These are phyloP conservation scores for Megalurothrips usitatus DNA, from an alignment of 2,888 invertebrate genomes.

Conservation along the genomic window DNA sequence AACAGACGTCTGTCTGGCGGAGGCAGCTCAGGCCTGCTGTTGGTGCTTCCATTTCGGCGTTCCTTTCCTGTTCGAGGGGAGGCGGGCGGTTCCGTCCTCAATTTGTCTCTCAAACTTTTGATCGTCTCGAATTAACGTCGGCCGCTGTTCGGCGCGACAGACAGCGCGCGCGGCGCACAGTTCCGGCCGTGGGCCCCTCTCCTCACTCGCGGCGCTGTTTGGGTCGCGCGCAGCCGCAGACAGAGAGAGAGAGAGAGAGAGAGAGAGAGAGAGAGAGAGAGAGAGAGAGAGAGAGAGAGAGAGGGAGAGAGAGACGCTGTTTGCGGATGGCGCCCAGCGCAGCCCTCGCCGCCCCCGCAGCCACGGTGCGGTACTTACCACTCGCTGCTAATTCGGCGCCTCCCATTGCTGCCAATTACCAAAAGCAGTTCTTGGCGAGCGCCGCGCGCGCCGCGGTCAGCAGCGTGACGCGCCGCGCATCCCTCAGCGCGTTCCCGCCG, in stretches of 20 bases:
- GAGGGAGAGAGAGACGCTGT: no score
- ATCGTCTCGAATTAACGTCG: slow-evolving; percentile 21
- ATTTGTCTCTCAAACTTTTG: slow-evolving; percentile 21
- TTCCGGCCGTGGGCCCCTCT: not conserved
- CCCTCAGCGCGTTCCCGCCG: no score
- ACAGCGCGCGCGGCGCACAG: not conserved
- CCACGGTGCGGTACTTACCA: not conserved
- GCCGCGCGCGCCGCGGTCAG: no score
- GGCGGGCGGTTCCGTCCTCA: not conserved
- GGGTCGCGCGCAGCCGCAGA: not conserved
- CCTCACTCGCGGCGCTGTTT: not conserved
- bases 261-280: no score
- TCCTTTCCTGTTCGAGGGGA: not conserved
- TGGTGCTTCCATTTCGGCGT: not conserved
- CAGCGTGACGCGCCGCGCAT: no score
- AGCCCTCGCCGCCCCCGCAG: not conserved
- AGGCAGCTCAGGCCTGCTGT: no score
- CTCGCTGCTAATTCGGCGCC: slow-evolving; percentile 5
- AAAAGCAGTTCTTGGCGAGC: not conserved
- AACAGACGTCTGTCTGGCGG: no score
- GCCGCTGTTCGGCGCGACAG: not conserved
- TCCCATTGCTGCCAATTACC: not conserved
- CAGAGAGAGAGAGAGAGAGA: no score
- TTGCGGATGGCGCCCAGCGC: no score
- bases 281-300: no score